These are phyloP conservation scores for Progne subis DNA, from an alignment of 2,113 vertebrate species.

Conservation along the genomic window DNA sequence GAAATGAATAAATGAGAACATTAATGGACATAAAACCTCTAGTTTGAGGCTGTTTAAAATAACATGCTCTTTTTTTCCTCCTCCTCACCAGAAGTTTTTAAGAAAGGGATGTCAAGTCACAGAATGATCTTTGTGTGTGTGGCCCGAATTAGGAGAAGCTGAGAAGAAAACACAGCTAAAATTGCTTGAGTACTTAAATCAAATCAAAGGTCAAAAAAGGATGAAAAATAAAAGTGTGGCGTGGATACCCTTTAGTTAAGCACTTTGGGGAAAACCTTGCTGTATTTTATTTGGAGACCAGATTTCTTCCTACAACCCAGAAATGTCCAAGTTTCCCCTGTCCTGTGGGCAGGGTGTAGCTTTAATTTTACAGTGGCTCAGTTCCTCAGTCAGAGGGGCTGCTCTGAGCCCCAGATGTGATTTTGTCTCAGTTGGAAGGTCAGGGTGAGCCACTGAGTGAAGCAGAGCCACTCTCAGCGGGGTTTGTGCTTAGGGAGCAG, in stretches of 20 bases:
- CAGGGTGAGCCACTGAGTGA: not conserved
- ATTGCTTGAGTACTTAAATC: slow-evolving; percentile 37
- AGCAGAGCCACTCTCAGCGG: not conserved
- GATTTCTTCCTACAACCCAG: not conserved
- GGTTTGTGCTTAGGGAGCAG: not conserved
- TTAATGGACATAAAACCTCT: not conserved
- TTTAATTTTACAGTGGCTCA: not conserved
- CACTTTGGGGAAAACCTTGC: slow-evolving; percentile 35
- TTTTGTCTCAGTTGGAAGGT: not conserved
- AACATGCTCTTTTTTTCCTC: slow-evolving; percentile 18
- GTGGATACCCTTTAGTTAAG: slow-evolving; percentile 48
- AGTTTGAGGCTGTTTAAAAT: slow-evolving; percentile 53
- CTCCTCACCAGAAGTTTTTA: slow-evolving; percentile 2
- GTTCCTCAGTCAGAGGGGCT: not conserved
- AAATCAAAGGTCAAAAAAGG: slow-evolving; percentile 49
- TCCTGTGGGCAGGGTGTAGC: not conserved
- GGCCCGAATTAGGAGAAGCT: slow-evolving; percentile 21
- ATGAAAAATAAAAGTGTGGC: slow-evolving; percentile 52
- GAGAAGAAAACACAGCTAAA: slow-evolving; percentile 54
- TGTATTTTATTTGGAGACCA: slow-evolving; percentile 48
- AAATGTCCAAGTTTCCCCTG: not conserved
- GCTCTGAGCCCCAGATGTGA: not conserved
- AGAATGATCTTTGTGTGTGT: slow-evolving; percentile 50
- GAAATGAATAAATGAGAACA: slow-evolving; percentile 19
- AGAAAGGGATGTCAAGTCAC: slow-evolving; percentile 25